These are phyloP conservation scores for Tuta absoluta DNA, from an alignment of 2,888 invertebrate genomes.

Conservation along the genomic window DNA sequence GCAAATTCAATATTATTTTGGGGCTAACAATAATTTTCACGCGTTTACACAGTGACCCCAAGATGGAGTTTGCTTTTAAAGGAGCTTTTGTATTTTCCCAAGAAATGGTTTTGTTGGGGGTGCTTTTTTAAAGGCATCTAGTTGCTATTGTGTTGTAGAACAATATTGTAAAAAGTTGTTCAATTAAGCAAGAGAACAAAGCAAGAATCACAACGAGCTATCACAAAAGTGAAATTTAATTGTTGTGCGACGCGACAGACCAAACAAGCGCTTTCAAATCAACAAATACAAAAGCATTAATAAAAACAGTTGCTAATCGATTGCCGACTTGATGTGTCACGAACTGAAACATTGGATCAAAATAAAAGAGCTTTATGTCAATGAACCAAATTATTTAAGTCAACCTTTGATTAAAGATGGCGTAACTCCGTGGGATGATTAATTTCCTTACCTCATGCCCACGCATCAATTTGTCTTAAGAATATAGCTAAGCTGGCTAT, in stretches of 20 bases:
- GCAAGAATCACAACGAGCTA: neutral
- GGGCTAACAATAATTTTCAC: slow-evolving; percentile 74
- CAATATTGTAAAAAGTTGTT: neutral
- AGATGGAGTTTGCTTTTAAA: slow-evolving; percentile 63
- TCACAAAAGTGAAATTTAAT: slow-evolving; percentile 30
- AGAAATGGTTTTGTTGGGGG: neutral
- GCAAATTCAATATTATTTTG: slow-evolving; percentile 75
- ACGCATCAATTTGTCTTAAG: slow-evolving; percentile 46
- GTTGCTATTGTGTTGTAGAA: neutral
- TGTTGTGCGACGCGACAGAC: slow-evolving; percentile 13
- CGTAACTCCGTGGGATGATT: slow-evolving; percentile 34
- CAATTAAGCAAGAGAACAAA: neutral
- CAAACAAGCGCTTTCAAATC: slow-evolving; percentile 12
- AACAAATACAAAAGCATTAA: neutral
- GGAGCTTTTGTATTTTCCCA: slow-evolving; percentile 33
- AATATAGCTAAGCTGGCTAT: slow-evolving; percentile 39
- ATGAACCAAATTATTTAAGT: neutral
- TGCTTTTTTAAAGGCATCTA: neutral
- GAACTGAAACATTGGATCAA: slow-evolving; percentile 17
- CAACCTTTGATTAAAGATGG: slow-evolving; percentile 9
- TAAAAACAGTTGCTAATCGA: slow-evolving; percentile 34
- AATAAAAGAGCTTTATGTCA: neutral
- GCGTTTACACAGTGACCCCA: slow-evolving; percentile 58
- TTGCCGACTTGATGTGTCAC: slow-evolving; percentile 33
- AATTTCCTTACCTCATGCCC: slow-evolving; percentile 39